Evolutionary conservation across 2,888 invertebrate species (phyloP).

Genomic region (Scaptomyza reducta): DNA sequence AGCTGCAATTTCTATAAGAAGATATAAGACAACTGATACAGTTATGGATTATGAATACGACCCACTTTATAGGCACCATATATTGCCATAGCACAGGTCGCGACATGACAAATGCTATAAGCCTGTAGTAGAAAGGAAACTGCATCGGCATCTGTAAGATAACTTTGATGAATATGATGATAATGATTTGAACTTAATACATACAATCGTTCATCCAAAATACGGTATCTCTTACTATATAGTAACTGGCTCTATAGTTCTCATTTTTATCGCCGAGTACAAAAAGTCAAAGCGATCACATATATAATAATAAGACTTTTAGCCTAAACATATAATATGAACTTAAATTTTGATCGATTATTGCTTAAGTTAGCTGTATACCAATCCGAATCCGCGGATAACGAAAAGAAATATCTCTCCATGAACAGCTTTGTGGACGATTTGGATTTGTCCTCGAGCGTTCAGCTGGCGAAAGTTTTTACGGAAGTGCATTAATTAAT

Average conservation of each 20-base stretch:
- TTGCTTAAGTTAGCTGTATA: too few species aligned
- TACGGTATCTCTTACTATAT: conserved; percentile 48
- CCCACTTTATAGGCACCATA: conserved; percentile 79
- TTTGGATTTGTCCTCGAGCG: not conserved
- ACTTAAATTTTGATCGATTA: too few species aligned
- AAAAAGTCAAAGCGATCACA: conserved; percentile 36
- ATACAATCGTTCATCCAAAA: conserved; percentile 62
- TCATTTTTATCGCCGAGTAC: conserved; percentile 44
- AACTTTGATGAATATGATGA: too few species aligned
- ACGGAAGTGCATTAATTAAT: too few species aligned
- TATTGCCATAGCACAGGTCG: conserved; percentile 58
- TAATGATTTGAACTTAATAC: not conserved
- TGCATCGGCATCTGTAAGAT: conserved; percentile 59
- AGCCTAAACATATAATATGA: conserved; percentile 15
- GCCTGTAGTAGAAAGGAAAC: conserved; percentile 53
- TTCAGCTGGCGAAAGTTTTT: too few species aligned
- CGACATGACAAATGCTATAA: conserved; percentile 56
- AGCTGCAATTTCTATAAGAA: conserved; percentile 58
- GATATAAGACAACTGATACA: too few species aligned
- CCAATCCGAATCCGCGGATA: conserved; percentile 69
- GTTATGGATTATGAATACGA: not conserved
- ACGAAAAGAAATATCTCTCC: conserved; percentile 80
- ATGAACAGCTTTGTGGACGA: conserved; percentile 86
- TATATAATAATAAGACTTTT: conserved; percentile 55
- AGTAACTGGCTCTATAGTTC: conserved; percentile 52